A percentile compares a stretch with the other conserved stretches of the same genome.
These are phyloP conservation scores for Cephus nigrinus DNA, from an alignment of 2,888 invertebrate genomes.

Conservation along the genomic window DNA sequence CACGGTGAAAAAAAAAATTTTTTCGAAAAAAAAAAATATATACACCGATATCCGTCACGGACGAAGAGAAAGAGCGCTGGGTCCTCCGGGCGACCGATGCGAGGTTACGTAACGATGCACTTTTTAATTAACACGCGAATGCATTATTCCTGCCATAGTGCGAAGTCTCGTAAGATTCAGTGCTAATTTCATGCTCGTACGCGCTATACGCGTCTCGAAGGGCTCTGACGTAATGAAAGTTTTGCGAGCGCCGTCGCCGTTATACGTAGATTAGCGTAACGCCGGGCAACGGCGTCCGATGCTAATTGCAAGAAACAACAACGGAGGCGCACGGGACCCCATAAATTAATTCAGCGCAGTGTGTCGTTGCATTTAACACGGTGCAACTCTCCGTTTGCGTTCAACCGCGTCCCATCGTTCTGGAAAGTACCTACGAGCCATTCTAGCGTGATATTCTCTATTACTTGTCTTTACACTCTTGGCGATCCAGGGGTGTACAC, in stretches of 20 bases:
- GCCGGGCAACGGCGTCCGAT: conserved; percentile 33
- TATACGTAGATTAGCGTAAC: conserved; percentile 36
- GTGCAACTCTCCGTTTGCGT: conserved; percentile 4
- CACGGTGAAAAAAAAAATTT: not conserved
- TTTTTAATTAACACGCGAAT: not conserved
- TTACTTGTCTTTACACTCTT: conserved; percentile 14
- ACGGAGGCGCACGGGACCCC: conserved; percentile 14
- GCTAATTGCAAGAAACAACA: conserved; percentile 39
- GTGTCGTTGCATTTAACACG: conserved; percentile 36
- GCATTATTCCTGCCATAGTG: not conserved
- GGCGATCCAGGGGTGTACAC: not conserved
- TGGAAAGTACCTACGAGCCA: conserved; percentile 3
- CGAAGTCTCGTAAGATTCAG: not conserved
- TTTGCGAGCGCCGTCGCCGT: conserved; percentile 1
- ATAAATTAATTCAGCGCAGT: conserved; percentile 41
- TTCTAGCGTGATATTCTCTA: conserved; percentile 8
- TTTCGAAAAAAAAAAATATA: not conserved
- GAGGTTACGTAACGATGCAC: not conserved
- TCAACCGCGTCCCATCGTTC: not conserved
- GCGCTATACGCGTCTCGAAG: not conserved
- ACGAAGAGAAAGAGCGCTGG: not conserved
- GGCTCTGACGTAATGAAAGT: not conserved
- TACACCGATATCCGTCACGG: not conserved
- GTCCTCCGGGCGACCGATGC: not conserved
- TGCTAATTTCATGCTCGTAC: not conserved